phyloP scores from a whole-genome alignment of 1,140 invertebrate genomes.

The Nixonia krombeini region DNA sequence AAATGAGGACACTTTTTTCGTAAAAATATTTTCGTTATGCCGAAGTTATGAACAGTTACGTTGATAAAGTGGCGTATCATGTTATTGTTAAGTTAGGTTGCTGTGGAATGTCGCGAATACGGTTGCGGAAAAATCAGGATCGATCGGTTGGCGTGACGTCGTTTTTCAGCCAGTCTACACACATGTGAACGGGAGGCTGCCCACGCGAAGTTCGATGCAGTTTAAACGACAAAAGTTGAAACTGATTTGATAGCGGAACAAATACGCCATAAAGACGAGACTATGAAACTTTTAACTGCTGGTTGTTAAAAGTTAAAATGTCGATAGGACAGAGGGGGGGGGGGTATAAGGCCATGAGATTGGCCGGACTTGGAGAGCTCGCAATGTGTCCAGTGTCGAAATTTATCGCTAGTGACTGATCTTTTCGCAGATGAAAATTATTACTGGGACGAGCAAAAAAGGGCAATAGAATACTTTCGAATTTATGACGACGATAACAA shows the following conservation, averaged over 20 bases:
- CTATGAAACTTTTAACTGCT: constrained; percentile 52
- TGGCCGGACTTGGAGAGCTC: neutral
- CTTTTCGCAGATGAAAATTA: too few relatives aligned
- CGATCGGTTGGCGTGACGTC: constrained; percentile 1
- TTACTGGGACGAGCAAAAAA: too few relatives aligned
- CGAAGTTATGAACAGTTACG: too few relatives aligned
- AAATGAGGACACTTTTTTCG: too few relatives aligned
- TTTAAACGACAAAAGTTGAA: constrained; percentile 48
- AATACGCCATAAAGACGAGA: constrained; percentile 49
- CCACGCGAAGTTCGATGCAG: constrained; percentile 8
- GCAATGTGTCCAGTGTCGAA: constrained; percentile 9
- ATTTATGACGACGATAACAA: too few relatives aligned
- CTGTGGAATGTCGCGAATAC: constrained; percentile 2
- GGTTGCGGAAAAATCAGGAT: constrained; percentile 1
- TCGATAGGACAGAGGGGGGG: too few relatives aligned
- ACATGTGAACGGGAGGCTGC: neutral
- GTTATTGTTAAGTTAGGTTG: too few relatives aligned
- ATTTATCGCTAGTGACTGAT: constrained; percentile 4
- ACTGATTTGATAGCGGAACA: constrained; percentile 48
- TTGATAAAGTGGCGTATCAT: too few relatives aligned
- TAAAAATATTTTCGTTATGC: too few relatives aligned
- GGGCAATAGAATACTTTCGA: too few relatives aligned
- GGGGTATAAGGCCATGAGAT: constrained; percentile 1
- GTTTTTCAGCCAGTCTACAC: neutral
- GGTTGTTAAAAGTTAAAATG: constrained; percentile 49